Conservation (phyloP, 2,888 invertebrate genomes). For the Sinohyriopsis cumingii region DNA sequence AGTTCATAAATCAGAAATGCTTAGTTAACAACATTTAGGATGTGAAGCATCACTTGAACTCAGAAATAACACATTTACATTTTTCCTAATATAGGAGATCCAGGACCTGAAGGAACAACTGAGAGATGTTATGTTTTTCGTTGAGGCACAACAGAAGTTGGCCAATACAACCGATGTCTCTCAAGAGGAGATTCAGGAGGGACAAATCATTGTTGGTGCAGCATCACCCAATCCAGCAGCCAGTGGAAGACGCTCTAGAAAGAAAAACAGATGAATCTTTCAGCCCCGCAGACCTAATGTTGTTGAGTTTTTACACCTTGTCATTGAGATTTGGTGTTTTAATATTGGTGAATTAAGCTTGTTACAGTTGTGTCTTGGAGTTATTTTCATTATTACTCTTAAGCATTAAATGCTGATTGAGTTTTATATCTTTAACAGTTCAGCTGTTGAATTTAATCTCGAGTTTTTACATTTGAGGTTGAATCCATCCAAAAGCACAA, state of each 20-base stretch:
- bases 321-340: background rate
- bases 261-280: constrained; percentile 19
- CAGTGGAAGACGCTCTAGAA: constrained; percentile 32
- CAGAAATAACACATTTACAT: too few species aligned
- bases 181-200: constrained; percentile 73
- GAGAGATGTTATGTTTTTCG: constrained; percentile 96
- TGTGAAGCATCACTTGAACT: too few species aligned
- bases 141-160: constrained; percentile 85
- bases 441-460: too few species aligned
- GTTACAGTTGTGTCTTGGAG: too few species aligned
- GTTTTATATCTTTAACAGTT: too few species aligned
- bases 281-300: background rate
- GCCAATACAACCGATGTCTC: constrained; percentile 49
- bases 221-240: constrained; percentile 38
- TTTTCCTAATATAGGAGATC: constrained; percentile 76
- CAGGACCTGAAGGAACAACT: constrained; percentile 91
- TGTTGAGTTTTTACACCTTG: background rate
- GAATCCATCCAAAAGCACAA: too few species aligned
- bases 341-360: too few species aligned
- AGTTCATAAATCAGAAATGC: too few species aligned
- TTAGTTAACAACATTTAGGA: too few species aligned
- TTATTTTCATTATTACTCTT: too few species aligned
- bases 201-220: constrained; percentile 76
- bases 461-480: too few species aligned
- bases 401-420: too few species aligned